Base-by-base conservation (phyloP, 2,113 vertebrate genomes). In the Illadopsis cleaveri region DNA sequence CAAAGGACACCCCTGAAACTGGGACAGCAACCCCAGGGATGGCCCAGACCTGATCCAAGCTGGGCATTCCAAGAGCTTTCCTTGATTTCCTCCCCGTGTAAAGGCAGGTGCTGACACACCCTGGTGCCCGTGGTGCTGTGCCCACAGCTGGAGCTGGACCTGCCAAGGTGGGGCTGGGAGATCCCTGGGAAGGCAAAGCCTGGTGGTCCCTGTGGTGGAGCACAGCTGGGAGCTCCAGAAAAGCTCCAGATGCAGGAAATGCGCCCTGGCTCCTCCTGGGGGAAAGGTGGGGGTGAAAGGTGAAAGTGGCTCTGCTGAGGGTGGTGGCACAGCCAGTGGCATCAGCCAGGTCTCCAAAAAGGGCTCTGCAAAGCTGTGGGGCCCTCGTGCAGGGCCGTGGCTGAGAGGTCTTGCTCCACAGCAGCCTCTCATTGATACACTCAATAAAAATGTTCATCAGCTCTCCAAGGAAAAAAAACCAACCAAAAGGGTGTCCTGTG, bases 141-240 rank as follows among this genome's bases (percentile, higher is more conserved):
- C 47, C 38, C 1, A 1, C 47, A 21, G 61, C 79, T 1, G 1
- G 28, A 21, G 17, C 48, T 62, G 24, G 22, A 9, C 2, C 28
- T 65, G 69, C 50, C 45, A 15, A 0, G 0, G 2, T 5, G 7
- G 28, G 50, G 20, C 24, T 1, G 15, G 69, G 50, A 42, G n/a
- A 48, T 24, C 40, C 57, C 75, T 47, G 56, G 15, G 1, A 38
- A 16, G 38, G 90, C 69, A 17, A 24, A 5, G 4, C 8, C 73
- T 19, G 33, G 23, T 1, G 3, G 1, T 28, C 12, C 58, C 51
- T 0, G 19, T 12, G 30, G 3, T 8, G 4, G 7, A 60, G n/a
- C 33, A 27, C 11, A 79, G 76, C 65, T n/a, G 6, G 28, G 33
- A 65, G 76, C 16, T 15, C 24, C 21, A 44, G 40, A 15, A 28